Percentiles rank a stretch among this genome's conserved stretches.
Evolutionary conservation across 2,888 invertebrate genomes (phyloP).

Genomic region (Urechis unicinctus): DNA sequence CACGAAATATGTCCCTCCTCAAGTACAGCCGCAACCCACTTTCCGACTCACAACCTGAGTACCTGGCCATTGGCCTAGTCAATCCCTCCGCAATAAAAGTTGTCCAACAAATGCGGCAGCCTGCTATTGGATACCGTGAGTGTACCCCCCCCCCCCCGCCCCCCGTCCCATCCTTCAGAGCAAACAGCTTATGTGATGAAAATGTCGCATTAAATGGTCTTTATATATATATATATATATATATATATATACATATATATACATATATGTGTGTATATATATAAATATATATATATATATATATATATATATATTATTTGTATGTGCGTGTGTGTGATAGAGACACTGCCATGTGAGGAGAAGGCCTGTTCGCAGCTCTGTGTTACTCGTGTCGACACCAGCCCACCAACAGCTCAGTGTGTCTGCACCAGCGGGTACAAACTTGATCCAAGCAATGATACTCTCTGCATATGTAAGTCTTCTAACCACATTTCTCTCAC

Average conservation of each 20-base stretch:
- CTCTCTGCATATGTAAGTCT: conserved; percentile 60
- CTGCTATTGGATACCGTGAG: conserved; percentile 59
- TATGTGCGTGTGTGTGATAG: too few relatives aligned
- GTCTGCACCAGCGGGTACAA: conserved; percentile 68
- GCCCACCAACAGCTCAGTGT: conserved; percentile 59
- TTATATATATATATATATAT: too few relatives aligned
- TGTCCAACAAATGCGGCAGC: conserved; percentile 73
- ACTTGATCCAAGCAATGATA: conserved; percentile 53
- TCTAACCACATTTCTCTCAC: too few relatives aligned
- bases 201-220: too few relatives aligned
- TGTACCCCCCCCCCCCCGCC: background rate
- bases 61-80: too few relatives aligned
- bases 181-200: background rate
- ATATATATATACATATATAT: too few relatives aligned
- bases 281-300: too few relatives aligned
- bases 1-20: conserved; percentile 63
- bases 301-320: too few relatives aligned
- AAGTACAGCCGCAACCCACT: conserved; percentile 61
- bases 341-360: background rate
- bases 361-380: conserved; percentile 67
- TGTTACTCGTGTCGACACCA: conserved; percentile 54
- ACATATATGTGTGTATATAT: too few relatives aligned
- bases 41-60: too few relatives aligned
- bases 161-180: background rate
- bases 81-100: conserved; percentile 52